Evolutionary conservation across 2,113 vertebrate genomes (phyloP).

Genomic region (Cichladusa arquata): DNA sequence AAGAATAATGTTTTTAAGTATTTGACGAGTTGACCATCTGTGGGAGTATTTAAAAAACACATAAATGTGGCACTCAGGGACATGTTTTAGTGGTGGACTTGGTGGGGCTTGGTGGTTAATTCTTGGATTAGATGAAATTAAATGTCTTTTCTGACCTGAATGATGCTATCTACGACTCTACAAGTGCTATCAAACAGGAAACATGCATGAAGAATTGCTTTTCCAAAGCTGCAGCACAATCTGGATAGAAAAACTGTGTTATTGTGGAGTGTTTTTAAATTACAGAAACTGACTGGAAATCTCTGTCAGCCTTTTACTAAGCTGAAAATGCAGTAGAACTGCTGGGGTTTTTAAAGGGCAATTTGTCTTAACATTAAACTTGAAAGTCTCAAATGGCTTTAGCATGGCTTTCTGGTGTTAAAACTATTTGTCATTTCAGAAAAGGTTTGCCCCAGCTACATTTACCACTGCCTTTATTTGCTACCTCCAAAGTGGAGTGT

Average conservation of each 20-base stretch:
- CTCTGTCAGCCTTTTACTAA: background rate
- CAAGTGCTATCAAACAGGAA: background rate
- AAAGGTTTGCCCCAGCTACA: rapidly evolving
- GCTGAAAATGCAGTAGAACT: background rate
- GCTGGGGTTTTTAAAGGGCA: rapidly evolving
- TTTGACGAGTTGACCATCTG: background rate
- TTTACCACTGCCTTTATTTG: background rate
- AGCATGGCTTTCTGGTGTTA: background rate
- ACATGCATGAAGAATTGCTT: background rate
- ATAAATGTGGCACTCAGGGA: background rate
- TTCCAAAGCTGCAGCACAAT: background rate
- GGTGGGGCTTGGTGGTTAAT: background rate
- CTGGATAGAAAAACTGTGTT: background rate
- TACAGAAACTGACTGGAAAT: background rate
- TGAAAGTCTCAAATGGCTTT: background rate
- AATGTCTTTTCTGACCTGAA: background rate
- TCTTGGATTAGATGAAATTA: background rate
- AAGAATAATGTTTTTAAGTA: background rate
- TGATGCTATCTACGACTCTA: background rate
- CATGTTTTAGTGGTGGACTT: background rate
- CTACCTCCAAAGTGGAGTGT: background rate
- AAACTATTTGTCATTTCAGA: background rate
- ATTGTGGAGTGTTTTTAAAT: background rate
- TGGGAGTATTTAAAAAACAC: background rate
- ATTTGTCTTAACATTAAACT: background rate